A percentile compares a stretch with the other conserved stretches of the same genome.
These are phyloP conservation scores for Taurulus bubalis DNA, from an alignment of 2,113 vertebrate genomes.

Conservation along the genomic window DNA sequence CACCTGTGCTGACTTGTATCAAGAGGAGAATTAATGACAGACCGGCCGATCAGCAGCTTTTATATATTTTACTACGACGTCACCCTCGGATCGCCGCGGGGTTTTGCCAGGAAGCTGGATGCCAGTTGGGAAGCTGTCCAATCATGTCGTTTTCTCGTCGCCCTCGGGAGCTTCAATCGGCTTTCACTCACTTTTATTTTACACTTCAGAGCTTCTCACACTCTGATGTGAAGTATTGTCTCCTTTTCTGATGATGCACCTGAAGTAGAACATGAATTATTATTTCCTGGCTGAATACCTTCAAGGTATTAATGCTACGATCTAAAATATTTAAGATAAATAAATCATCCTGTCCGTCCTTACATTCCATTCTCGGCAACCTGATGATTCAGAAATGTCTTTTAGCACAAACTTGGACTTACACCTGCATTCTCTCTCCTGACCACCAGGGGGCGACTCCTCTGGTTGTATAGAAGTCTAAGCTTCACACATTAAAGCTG, in stretches of 20 bases:
- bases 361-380: no score
- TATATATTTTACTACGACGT: background rate
- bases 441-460: no score
- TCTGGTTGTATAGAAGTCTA: no score
- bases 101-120: background rate
- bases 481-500: no score
- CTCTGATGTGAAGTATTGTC: background rate
- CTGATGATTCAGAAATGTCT: no score
- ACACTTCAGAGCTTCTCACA: background rate
- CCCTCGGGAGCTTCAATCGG: background rate
- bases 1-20: constrained; percentile 64
- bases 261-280: no score
- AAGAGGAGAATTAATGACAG: constrained; percentile 44
- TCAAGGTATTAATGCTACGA: background rate
- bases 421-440: no score
- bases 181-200: background rate
- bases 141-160: constrained; percentile 32
- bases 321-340: no score
- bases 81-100: background rate
- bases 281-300: background rate
- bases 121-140: constrained; percentile 36
- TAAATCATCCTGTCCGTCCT: no score
- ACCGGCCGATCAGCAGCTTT: constrained; percentile 15
- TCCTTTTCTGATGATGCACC: background rate
- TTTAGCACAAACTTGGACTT: no score